Conservation (phyloP, 2,888 invertebrate genomes). For the Spicauda simplicius region DNA sequence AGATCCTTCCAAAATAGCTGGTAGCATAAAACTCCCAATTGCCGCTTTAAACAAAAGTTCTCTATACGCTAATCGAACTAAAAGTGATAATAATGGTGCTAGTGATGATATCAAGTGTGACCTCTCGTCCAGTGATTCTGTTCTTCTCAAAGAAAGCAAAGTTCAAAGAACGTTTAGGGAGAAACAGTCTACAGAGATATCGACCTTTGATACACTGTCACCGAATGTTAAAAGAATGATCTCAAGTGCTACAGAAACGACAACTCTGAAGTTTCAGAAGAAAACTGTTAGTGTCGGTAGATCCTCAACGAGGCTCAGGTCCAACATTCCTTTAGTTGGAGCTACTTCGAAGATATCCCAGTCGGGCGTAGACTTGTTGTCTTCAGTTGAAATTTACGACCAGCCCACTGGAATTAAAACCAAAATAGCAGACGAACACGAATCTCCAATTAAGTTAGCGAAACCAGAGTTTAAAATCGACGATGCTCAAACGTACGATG, state of each 20-base stretch:
- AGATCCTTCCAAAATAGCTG: constrained; percentile 67
- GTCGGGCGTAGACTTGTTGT: constrained; percentile 75
- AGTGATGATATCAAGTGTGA: constrained; percentile 62
- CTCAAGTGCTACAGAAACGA: constrained; percentile 79
- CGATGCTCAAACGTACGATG: constrained; percentile 70
- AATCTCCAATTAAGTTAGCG: constrained; percentile 51
- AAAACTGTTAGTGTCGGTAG: constrained; percentile 63
- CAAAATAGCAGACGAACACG: constrained; percentile 56
- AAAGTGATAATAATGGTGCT: constrained; percentile 72
- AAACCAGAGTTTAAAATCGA: constrained; percentile 72
- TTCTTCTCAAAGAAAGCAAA: constrained; percentile 56
- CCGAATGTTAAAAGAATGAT: constrained; percentile 87
- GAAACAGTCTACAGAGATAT: constrained; percentile 56
- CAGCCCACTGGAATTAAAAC: constrained; percentile 63
- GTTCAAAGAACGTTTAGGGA: constrained; percentile 71
- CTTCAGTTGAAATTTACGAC: constrained; percentile 79
- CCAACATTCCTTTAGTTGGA: constrained; percentile 79
- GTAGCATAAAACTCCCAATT: constrained; percentile 73
- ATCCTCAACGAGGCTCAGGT: constrained; percentile 68
- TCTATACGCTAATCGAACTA: constrained; percentile 72
- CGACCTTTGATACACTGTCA: constrained; percentile 83
- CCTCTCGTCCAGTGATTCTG: constrained; percentile 61
- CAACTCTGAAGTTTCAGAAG: constrained; percentile 74
- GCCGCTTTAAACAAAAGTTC: constrained; percentile 75
- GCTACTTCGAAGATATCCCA: constrained; percentile 82